These are phyloP conservation scores for Holothuria leucospilota DNA, from an alignment of 53 echinoderm and acorn worm species.

Conservation along the genomic window DNA sequence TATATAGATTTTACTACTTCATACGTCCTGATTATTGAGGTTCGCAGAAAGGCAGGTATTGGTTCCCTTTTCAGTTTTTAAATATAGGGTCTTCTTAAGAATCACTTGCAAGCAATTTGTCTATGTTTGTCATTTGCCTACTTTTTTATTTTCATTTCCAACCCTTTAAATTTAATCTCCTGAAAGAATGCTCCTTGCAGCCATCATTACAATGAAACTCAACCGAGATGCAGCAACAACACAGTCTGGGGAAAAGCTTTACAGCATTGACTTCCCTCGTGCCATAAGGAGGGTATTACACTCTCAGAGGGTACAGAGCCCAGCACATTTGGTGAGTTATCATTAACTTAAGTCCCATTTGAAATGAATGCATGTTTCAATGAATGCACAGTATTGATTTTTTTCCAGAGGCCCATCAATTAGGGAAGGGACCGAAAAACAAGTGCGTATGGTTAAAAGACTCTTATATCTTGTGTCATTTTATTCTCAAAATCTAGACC, in stretches of 20 bases:
- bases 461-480: too few species aligned
- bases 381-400: too few species aligned
- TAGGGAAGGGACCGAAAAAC: not conserved
- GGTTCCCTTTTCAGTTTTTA: too few species aligned
- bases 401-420: slow-evolving; percentile 7
- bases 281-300: slow-evolving; percentile 26
- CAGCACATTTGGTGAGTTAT: slow-evolving; percentile 25
- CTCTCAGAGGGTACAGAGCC: not conserved
- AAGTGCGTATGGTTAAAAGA: too few species aligned
- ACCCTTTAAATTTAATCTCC: not conserved
- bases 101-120: too few species aligned
- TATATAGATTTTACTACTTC: too few species aligned
- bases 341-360: not conserved
- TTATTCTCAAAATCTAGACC: too few species aligned
- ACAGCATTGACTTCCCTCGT: slow-evolving; percentile 14
- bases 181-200: slow-evolving; percentile 30
- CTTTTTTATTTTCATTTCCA: too few species aligned
- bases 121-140: too few species aligned
- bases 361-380: not conserved
- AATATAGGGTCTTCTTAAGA: too few species aligned
- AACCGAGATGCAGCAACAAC: not conserved
- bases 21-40: too few species aligned
- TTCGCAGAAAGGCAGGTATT: too few species aligned
- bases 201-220: slow-evolving; percentile 34
- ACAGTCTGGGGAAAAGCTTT: not conserved